A percentile compares a stretch with the other conserved stretches of the same genome.
These are phyloP conservation scores for Globia sparganii DNA, from an alignment of 2,888 invertebrate genomes.

Conservation along the genomic window DNA sequence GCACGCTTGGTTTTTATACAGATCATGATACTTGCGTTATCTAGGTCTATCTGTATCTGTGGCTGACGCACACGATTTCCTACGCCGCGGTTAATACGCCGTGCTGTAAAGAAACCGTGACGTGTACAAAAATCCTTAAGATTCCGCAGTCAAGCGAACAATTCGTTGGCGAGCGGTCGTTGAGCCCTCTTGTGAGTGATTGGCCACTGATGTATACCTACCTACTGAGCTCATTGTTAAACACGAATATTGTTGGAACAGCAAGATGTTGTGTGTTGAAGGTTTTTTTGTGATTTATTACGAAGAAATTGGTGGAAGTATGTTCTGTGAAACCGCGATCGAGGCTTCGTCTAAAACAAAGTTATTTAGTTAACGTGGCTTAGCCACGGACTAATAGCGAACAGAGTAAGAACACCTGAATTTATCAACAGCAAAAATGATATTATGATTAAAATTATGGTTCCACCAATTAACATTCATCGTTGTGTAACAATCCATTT, in stretches of 20 bases:
- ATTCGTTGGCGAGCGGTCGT: constrained; percentile 48
- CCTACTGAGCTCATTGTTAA: constrained; percentile 44
- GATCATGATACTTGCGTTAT: too few relatives aligned
- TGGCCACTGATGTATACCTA: constrained; percentile 47
- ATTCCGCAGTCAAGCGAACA: constrained; percentile 45
- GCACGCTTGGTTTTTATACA: too few relatives aligned
- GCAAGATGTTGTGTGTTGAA: background rate
- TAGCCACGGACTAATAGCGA: background rate
- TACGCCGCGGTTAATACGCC: too few relatives aligned
- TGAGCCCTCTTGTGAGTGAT: constrained; percentile 63
- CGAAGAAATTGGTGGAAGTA: background rate
- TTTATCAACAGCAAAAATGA: rapidly evolving
- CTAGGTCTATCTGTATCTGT: too few relatives aligned
- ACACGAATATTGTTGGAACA: constrained; percentile 27
- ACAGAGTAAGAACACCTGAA: background rate
- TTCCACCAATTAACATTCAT: background rate
- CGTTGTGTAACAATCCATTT: background rate
- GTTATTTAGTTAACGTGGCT: background rate
- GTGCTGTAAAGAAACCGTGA: too few relatives aligned
- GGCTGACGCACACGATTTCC: too few relatives aligned
- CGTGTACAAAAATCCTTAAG: background rate
- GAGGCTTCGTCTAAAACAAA: background rate
- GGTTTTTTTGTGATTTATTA: constrained; percentile 18
- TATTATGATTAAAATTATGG: background rate
- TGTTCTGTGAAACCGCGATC: background rate